Conservation (phyloP, 1,140 invertebrate species). For the Zaprionus ornatus region DNA sequence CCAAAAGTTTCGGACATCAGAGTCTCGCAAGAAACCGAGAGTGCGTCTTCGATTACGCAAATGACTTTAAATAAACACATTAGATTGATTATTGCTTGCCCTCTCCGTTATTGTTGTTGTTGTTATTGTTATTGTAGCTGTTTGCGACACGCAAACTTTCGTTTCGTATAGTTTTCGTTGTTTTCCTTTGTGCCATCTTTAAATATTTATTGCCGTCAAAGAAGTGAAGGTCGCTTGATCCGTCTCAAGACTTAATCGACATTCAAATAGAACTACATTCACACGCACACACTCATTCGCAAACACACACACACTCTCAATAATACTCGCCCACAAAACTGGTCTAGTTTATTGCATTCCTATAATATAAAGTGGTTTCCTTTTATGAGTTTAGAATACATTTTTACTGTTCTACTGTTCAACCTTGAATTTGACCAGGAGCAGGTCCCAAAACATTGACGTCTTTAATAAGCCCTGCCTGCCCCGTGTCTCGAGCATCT, state of each 20-base stretch:
- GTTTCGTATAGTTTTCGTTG: conserved; percentile 6
- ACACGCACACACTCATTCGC: background rate
- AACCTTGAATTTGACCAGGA: conserved; percentile 47
- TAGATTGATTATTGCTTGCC: conserved; percentile 37
- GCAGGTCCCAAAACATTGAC: conserved; percentile 12
- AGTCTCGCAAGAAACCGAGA: conserved; percentile 56
- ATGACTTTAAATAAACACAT: conserved; percentile 66
- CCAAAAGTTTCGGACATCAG: conserved; percentile 55
- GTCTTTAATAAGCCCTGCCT: conserved; percentile 23
- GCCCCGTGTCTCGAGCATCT: background rate
- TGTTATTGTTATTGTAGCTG: conserved; percentile 11
- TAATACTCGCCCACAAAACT: conserved; percentile 19
- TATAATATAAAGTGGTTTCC: conserved; percentile 45
- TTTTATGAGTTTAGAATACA: conserved; percentile 39
- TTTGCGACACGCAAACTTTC: conserved; percentile 43
- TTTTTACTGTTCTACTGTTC: conserved; percentile 12
- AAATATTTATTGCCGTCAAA: conserved; percentile 32
- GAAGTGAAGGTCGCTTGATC: conserved; percentile 22
- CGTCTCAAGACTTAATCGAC: conserved; percentile 31
- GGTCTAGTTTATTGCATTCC: conserved; percentile 25
- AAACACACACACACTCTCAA: background rate
- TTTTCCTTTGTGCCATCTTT: conserved; percentile 11
- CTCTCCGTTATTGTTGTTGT: background rate
- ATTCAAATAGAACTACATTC: conserved; percentile 10
- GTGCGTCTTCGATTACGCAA: conserved; percentile 66